Conservation (phyloP, 2,888 invertebrate species). For the Antheraea assamensis region DNA sequence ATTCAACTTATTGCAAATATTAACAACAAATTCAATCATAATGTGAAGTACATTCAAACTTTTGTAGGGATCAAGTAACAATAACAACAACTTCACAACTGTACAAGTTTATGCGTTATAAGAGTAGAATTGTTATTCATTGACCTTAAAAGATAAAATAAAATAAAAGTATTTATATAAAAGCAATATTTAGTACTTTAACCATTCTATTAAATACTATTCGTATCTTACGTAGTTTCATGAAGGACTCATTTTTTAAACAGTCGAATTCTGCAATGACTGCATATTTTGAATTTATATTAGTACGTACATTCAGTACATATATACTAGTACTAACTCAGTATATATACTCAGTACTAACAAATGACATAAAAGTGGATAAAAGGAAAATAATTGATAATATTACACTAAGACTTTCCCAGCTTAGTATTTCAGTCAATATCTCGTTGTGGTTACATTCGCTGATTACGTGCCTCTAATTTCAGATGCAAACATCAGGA, state of each 20-base stretch:
- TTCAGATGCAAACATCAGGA: background rate
- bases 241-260: too few relatives aligned
- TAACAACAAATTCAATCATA: background rate
- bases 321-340: too few relatives aligned
- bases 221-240: too few relatives aligned
- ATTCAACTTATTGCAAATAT: background rate
- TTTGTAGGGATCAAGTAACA: background rate
- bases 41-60: background rate
- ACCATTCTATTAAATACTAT: too few relatives aligned
- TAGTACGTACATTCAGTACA: too few relatives aligned
- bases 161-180: too few relatives aligned
- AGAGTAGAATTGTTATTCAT: background rate
- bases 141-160: background rate
- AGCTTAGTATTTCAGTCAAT: background rate
- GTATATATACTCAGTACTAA: too few relatives aligned
- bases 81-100: background rate
- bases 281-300: too few relatives aligned
- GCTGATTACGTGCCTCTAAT: constrained; percentile 3
- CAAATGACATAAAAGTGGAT: too few relatives aligned
- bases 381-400: background rate
- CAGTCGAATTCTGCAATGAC: too few relatives aligned
- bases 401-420: background rate
- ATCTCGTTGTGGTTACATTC: background rate
- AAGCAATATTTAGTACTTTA: too few relatives aligned
- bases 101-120: background rate